phyloP scores from a whole-genome alignment of 2,113 vertebrate genomes.

The Phaetusa simplex region DNA sequence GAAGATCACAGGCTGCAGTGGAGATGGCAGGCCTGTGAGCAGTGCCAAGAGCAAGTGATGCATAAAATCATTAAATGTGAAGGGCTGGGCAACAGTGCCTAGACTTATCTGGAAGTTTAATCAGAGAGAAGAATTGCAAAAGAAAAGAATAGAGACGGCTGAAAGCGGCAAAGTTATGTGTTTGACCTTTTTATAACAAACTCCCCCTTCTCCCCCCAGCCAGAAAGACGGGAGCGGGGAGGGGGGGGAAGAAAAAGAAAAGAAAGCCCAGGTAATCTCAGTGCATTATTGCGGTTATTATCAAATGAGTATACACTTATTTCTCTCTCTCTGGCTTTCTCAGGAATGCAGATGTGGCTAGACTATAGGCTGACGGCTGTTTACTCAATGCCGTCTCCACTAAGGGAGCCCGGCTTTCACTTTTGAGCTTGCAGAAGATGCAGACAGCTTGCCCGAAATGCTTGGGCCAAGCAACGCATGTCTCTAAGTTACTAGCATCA shows the following conservation, averaged over 20 bases:
- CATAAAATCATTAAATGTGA: constrained; percentile 72
- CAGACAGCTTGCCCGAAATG: neutral
- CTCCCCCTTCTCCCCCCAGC: neutral
- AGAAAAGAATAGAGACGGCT: constrained; percentile 70
- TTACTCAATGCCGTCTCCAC: neutral
- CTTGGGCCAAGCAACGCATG: neutral
- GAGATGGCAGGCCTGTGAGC: constrained; percentile 54
- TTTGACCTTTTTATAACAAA: constrained; percentile 69
- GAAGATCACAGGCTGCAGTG: constrained; percentile 30
- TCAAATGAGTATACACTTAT: constrained; percentile 44
- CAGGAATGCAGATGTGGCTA: neutral
- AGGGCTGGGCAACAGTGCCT: constrained; percentile 60
- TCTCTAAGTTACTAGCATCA: neutral
- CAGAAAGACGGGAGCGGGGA: neutral
- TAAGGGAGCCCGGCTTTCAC: neutral
- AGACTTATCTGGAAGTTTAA: constrained; percentile 70
- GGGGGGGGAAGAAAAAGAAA: neutral
- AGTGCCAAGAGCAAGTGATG: constrained; percentile 57
- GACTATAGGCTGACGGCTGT: neutral
- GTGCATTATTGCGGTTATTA: constrained; percentile 10
- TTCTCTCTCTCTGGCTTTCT: neutral
- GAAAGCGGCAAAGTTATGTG: constrained; percentile 65
- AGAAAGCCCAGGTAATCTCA: constrained; percentile 35
- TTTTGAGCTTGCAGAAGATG: neutral
- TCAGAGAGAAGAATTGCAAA: constrained; percentile 74